Conservation (phyloP, 2,797 vertebrate genomes). For the Sternotherus odoratus region DNA sequence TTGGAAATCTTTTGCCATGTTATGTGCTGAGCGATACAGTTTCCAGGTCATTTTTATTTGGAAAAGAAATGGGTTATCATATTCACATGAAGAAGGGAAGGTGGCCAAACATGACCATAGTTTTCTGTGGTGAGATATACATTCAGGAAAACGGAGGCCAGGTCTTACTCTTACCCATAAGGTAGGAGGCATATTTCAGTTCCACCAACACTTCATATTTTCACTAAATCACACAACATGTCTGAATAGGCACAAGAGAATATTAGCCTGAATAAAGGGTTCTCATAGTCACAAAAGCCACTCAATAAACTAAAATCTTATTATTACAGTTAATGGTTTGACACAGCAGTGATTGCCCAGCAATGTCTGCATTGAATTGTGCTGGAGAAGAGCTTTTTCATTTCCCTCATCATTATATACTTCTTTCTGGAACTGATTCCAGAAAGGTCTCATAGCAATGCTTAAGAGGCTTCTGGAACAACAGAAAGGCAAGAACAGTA, state of each 20-base stretch:
- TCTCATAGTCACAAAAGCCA: slow-evolving; percentile 17
- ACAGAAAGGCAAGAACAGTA: slow-evolving; percentile 45
- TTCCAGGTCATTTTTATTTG: background rate
- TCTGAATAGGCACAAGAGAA: slow-evolving; percentile 7
- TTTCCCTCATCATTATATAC: background rate
- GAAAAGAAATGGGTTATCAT: background rate
- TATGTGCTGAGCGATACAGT: background rate
- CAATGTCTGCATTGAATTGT: slow-evolving; percentile 52
- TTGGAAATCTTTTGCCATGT: background rate
- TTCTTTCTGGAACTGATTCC: slow-evolving; percentile 10
- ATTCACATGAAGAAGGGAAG: background rate
- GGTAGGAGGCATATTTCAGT: slow-evolving; percentile 16
- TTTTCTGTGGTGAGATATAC: background rate
- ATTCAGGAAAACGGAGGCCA: background rate
- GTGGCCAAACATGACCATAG: background rate
- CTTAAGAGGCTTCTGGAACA: slow-evolving; percentile 47
- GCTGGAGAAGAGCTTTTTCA: slow-evolving; percentile 3
- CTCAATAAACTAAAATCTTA: slow-evolving; percentile 4
- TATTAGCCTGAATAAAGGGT: background rate
- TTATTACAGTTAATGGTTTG: background rate
- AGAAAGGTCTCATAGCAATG: background rate
- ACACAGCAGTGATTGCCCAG: slow-evolving; percentile 13
- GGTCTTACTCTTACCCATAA: background rate
- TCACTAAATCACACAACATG: background rate
- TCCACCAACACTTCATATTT: background rate